These are phyloP conservation scores for Drosophila kanapiae DNA, from an alignment of 1,140 invertebrate species.

Conservation along the genomic window DNA sequence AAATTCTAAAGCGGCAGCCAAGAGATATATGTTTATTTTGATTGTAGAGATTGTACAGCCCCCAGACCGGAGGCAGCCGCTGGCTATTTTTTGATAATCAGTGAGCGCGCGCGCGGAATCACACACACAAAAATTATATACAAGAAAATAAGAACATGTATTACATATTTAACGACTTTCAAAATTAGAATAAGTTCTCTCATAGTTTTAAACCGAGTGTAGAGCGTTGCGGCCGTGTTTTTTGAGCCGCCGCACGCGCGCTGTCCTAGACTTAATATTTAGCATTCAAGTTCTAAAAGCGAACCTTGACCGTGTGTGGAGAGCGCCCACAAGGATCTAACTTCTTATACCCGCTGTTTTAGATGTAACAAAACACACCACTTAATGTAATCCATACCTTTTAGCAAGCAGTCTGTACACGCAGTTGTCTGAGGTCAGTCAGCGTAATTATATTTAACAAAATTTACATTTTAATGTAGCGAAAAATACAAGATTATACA, in stretches of 20 bases:
- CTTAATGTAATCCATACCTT: slow-evolving; percentile 70
- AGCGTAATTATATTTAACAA: slow-evolving; percentile 71
- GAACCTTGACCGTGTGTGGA: slow-evolving; percentile 35
- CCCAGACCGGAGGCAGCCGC: slow-evolving; percentile 39
- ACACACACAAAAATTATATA: slow-evolving; percentile 48
- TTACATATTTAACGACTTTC: slow-evolving; percentile 65
- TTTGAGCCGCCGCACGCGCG: slow-evolving; percentile 49
- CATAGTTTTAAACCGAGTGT: slow-evolving; percentile 70
- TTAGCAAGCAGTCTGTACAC: slow-evolving; percentile 69
- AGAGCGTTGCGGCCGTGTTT: slow-evolving; percentile 51
- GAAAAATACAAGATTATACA: slow-evolving; percentile 69
- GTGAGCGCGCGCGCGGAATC: slow-evolving; percentile 67
- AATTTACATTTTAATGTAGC: slow-evolving; percentile 79
- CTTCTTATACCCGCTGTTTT: slow-evolving; percentile 63
- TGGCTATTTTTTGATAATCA: slow-evolving; percentile 69
- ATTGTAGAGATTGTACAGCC: slow-evolving; percentile 29
- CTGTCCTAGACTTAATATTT: slow-evolving; percentile 64
- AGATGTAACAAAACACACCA: slow-evolving; percentile 59
- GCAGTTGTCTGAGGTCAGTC: slow-evolving; percentile 68
- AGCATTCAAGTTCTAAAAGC: slow-evolving; percentile 50
- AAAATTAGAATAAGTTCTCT: slow-evolving; percentile 71
- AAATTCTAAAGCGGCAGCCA: slow-evolving; percentile 58
- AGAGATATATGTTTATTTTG: slow-evolving; percentile 42
- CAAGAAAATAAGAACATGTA: slow-evolving; percentile 48
- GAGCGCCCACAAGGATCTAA: slow-evolving; percentile 46